phyloP scores from a whole-genome alignment of 2,113 vertebrate species.

The Microcebus lehilahytsara region DNA sequence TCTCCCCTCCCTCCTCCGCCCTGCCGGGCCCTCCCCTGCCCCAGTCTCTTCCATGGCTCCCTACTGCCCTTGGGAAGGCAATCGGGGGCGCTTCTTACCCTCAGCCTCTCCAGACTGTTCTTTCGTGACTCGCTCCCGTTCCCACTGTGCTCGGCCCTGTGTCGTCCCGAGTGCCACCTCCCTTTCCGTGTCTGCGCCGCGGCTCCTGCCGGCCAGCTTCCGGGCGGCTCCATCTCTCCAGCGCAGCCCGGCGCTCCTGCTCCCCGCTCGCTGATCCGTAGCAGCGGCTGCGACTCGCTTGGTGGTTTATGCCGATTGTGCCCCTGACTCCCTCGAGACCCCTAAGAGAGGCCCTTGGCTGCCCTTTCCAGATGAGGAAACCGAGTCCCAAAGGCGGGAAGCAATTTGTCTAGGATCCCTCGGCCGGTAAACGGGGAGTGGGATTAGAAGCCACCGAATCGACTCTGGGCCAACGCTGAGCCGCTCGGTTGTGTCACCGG shows the following conservation, averaged over 20 bases:
- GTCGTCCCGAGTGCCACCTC: neutral
- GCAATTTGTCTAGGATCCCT: neutral
- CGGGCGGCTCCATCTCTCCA: fast-evolving
- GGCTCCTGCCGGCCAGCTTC: neutral
- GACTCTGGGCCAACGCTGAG: neutral
- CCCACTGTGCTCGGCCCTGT: neutral
- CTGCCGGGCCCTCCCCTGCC: neutral
- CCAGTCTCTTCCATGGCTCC: neutral
- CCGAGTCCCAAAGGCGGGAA: neutral
- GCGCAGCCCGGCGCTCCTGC: fast-evolving
- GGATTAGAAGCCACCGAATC: neutral
- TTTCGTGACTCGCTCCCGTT: neutral
- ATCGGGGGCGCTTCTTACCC: neutral
- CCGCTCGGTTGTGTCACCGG: no score
- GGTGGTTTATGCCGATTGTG: fast-evolving
- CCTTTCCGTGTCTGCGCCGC: neutral
- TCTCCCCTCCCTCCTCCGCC: no score
- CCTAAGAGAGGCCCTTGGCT: no score
- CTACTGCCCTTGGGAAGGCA: neutral
- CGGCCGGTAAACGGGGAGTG: neutral
- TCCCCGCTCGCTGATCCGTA: neutral
- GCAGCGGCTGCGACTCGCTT: fast-evolving
- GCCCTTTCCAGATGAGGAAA: neutral
- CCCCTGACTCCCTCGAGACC: neutral
- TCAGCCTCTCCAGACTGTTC: neutral